These are phyloP conservation scores for Diachasma alloeum DNA, from an alignment of 1,140 invertebrate genomes.

Conservation along the genomic window DNA sequence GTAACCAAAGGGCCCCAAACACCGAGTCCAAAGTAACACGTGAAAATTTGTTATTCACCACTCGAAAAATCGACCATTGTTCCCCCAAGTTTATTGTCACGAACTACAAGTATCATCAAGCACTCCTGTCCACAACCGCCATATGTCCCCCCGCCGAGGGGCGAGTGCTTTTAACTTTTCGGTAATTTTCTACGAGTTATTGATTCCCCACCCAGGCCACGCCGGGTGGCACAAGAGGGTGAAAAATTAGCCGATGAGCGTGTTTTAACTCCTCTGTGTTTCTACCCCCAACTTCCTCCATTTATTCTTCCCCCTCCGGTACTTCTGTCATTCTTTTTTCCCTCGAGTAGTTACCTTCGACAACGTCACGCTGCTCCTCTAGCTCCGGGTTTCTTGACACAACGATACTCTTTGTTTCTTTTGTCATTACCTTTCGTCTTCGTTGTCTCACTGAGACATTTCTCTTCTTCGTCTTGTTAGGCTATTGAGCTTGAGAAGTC, in stretches of 20 bases:
- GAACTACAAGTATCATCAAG: not conserved
- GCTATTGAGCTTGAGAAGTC: constrained; percentile 19
- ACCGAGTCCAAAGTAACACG: not conserved
- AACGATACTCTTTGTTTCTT: constrained; percentile 11
- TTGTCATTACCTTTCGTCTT: not conserved
- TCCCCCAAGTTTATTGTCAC: not conserved
- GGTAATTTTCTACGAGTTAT: not conserved
- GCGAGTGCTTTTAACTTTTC: not conserved
- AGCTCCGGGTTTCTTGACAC: constrained; percentile 19
- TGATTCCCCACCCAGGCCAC: not conserved
- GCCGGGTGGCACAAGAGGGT: not conserved
- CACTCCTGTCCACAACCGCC: not conserved
- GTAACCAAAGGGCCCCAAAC: not conserved
- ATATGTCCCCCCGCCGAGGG: not conserved
- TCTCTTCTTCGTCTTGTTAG: constrained; percentile 14
- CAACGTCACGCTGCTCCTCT: not conserved
- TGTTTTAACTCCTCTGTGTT: too few relatives aligned
- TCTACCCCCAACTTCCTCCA: too few relatives aligned
- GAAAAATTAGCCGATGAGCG: too few relatives aligned
- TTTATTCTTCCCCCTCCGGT: too few relatives aligned
- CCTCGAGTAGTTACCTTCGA: not conserved
- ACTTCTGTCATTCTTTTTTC: not conserved
- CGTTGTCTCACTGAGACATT: not conserved
- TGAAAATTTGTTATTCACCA: too few relatives aligned
- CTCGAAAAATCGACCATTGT: not conserved